Evolutionary conservation across 2,888 invertebrate genomes (phyloP), one percentile per base, ranked within the genome.

Genomic region (Deroplatys truncata): DNA sequence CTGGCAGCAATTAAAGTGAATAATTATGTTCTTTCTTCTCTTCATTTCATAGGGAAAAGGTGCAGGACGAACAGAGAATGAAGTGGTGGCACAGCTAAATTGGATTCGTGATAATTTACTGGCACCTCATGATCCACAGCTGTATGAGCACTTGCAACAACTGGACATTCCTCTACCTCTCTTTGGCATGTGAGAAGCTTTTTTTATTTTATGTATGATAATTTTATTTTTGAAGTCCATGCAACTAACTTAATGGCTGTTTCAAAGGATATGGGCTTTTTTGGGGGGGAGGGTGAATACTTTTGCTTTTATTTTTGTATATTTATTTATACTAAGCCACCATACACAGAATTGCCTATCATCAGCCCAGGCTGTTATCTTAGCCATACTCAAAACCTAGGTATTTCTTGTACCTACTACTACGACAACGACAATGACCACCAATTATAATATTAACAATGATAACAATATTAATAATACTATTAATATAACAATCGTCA

Each of bases 141-240:
- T 97, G 84, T 96, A 93, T 91, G 94, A 94, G 90, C 97, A 97
- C 94, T 94, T 98, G 88, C 94, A 95, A 84, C 94, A 95, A 88
- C 94, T 97, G 92, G 97, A 97, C 92, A 97, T 98, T 92, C 96
- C 97, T n/a, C 95, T 98, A 92, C 97, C 97, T 92, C 94, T 98
- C 82, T 98, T 97, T 93, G 98, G 98, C 92, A 97, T 98, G 97
- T 97, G 93, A 94, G 96, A 94, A 89, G 82, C 85, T 16, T 72
- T 82, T n/a, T 16, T 25, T 82, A 9, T 20, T 20, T 82, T 31
- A 28, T 15, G 82, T 43, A 25, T 9, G 29, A 16, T 84, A 31
- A 25, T 35, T 88, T 31, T 28, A 82, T 88, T 88, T 88, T 88
- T 29, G 9, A 29, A 83, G 84, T 82, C 10, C 35, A 35, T 9